Conservation (phyloP, 2,888 invertebrate genomes). For the Melinaea menophilus region DNA sequence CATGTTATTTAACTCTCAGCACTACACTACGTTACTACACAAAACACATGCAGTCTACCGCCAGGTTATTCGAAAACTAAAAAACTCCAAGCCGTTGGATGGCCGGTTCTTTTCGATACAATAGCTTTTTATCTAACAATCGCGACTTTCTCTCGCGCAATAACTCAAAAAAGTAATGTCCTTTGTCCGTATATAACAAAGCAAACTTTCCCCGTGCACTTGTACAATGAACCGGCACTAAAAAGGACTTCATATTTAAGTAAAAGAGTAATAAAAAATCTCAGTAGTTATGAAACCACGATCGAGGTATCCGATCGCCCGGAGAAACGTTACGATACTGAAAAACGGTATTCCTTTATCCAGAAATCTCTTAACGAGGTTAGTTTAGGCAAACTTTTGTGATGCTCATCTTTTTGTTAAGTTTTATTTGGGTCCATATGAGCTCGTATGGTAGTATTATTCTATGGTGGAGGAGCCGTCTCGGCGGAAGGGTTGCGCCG, state of each 20-base stretch:
- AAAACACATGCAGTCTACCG: conserved; percentile 59
- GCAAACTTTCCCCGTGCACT: conserved; percentile 64
- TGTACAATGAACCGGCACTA: conserved; percentile 48
- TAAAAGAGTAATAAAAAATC: conserved; percentile 44
- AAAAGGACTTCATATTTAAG: conserved; percentile 30
- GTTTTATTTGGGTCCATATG: conserved; percentile 71
- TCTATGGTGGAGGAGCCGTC: conserved; percentile 49
- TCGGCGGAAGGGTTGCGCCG: conserved; percentile 57
- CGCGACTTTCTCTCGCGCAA: conserved; percentile 67
- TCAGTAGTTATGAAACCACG: conserved; percentile 54
- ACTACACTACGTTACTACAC: conserved; percentile 26
- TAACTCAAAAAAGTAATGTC: conserved; percentile 57
- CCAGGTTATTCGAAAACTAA: conserved; percentile 61
- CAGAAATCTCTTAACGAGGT: conserved; percentile 77
- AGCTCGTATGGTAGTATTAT: conserved; percentile 65
- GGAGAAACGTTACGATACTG: conserved; percentile 75
- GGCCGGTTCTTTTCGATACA: conserved; percentile 57
- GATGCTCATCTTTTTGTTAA: conserved; percentile 69
- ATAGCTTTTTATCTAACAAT: conserved; percentile 59
- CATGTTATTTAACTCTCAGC: conserved; percentile 4
- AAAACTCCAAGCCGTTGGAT: conserved; percentile 60
- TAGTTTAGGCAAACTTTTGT: conserved; percentile 78
- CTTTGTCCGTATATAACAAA: conserved; percentile 55
- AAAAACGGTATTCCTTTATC: conserved; percentile 77
- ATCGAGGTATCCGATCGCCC: conserved; percentile 71